phyloP scores from a whole-genome alignment of 2,113 vertebrate species.

The Anguilla japonica region DNA sequence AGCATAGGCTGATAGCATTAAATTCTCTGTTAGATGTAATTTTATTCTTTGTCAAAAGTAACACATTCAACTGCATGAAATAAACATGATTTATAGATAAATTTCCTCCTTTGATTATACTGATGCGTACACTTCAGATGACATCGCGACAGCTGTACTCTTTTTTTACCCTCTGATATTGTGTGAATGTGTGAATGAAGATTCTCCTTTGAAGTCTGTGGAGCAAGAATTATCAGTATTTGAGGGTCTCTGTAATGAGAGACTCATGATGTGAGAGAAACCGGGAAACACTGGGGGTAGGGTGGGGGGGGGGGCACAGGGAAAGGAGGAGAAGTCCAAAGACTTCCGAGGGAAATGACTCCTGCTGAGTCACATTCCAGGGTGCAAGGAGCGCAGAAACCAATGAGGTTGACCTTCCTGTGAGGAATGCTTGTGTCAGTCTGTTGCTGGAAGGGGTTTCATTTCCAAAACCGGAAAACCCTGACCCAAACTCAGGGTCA shows the following conservation, averaged over 20 bases:
- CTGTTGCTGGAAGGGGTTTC: not conserved
- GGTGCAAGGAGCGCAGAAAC: constrained; percentile 41
- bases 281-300: constrained; percentile 11
- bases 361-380: constrained; percentile 47
- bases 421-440: not conserved
- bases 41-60: not conserved
- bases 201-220: constrained; percentile 56
- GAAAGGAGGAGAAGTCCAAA: constrained; percentile 51
- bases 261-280: constrained; percentile 15
- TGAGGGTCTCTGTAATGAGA: constrained; percentile 65
- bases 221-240: constrained; percentile 57
- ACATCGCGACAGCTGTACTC: constrained; percentile 63
- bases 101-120: constrained; percentile 55
- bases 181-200: constrained; percentile 57
- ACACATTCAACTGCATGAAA: not conserved
- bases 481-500: not conserved
- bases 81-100: constrained; percentile 43
- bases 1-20: no score
- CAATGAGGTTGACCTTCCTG: constrained; percentile 37
- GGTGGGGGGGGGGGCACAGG: constrained; percentile 18
- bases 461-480: not conserved
- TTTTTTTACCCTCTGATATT: constrained; percentile 55
- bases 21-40: no score
- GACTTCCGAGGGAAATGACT: constrained; percentile 58
- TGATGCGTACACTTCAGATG: constrained; percentile 50